Base-by-base conservation (phyloP, 2,113 vertebrate genomes). In the Tretioscincus oriximinensis region DNA sequence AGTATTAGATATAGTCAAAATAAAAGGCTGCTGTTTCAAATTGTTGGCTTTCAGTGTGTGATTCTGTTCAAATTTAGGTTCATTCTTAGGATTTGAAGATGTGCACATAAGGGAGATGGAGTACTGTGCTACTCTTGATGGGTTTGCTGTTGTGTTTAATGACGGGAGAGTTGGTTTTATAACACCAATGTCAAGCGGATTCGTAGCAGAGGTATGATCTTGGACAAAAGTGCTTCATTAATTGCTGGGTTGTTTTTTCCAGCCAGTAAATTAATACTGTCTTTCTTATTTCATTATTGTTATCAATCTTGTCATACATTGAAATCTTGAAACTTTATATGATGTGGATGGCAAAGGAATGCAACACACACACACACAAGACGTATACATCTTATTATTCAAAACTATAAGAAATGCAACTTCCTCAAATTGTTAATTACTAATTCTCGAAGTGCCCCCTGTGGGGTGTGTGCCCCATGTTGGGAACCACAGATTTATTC, bases 101-200 rank as follows among this genome's bases (percentile, higher is more conserved):
- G 94, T 97, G 26, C 90, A 97, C 76, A 95, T 99, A 88, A 90
- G 88, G 87, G 97, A 98, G 82, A 98, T 99, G 97, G 98, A 98
- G 88, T 99, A 98, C 78, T 99, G 98, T 88, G 93, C 96, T 69
- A 99, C 98, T 0, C 96, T 99, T 82, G 97, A 98, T 83, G 98
- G 98, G 21, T 99, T 99, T 86, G 98, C 98, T 61, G 97, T 97
- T 78, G 98, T 99, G 28, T 97, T 99, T 88, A 97, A 97, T 60
- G 98, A 99, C 73, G 98, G 98, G 20, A 97, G 97, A 81, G 93
- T 99, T 88, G 98, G 98, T 81, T 99, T 99, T 88, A 97, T 99
- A 92, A 98, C 98, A 16, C 98, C 98, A 0, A 93, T 98, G 67
- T 96, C 97, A 79, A 97, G 93, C 93, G 96, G 94, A 92, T 96